Base-by-base conservation (phyloP, 92 coral and sea anemone species). In the Epizoanthus fatuus region DNA sequence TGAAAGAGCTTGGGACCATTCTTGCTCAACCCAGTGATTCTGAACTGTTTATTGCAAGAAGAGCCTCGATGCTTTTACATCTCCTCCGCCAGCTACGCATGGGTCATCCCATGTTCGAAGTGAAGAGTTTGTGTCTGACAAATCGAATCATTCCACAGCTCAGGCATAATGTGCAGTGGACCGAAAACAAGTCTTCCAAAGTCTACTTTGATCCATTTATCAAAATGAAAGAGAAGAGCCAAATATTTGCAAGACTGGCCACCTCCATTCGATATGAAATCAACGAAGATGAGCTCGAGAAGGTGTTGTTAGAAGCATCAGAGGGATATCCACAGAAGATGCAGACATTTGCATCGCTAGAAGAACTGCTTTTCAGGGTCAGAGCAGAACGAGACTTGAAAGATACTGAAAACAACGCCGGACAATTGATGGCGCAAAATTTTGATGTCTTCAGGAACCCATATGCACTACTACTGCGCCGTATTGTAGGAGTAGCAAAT, bases 151-250 rank as follows among this genome's bases (percentile, higher is more conserved):
- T 64, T 64, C 69, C 69, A 64, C 37, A 4, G 42, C 37, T 64
- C n/a, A 5, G 16, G 7, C 17, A 4, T 37, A 64, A 13, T 64
- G 69, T 64, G 32, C 69, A 64, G 40, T 64, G 69, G 69, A 37
- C 14, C 4, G 39, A 64, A 64, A 37, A 64, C 15, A 64, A 64
- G 44, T 44, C 49, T 5, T 44, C 49, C 49, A 44, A 44, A 44
- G 49, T 64, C 40, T n/a, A 69, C 74, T 69, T 69, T 45, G 74
- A 69, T 45, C 74, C 74, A 39, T 69, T 69, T 14, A 40, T 15
- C 35, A 15, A 45, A 40, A 32, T 69, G 52, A 69, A 69, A 69
- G 55, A 69, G 32, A 45, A 69, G 32, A 69, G 54, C 54, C 2
- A 20, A 4, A 69, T 69, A 40, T 69, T 69, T 45, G 9, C 74